phyloP scores from a whole-genome alignment of 2,113 vertebrate species.

The Pituophis catenifer region DNA sequence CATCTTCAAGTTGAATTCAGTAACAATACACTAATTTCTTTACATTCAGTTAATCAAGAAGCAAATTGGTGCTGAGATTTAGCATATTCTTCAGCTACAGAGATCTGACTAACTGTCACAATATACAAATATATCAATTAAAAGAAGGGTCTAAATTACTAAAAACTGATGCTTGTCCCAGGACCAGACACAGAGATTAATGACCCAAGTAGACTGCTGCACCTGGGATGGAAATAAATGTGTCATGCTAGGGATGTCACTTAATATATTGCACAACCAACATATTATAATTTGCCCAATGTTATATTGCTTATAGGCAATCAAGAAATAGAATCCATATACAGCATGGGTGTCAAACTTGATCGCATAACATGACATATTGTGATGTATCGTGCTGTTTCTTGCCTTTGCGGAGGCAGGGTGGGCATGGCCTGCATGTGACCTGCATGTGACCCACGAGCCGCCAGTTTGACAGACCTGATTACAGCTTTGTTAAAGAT shows the following conservation, averaged over 20 bases:
- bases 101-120: background rate
- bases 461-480: too few species aligned
- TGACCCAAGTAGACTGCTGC: background rate
- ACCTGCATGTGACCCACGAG: too few species aligned
- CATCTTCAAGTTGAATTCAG: background rate
- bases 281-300: background rate
- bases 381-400: too few species aligned
- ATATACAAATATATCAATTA: background rate
- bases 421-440: too few species aligned
- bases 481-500: background rate
- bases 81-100: background rate
- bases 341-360: too few species aligned
- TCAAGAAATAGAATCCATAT: background rate
- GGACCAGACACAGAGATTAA: background rate
- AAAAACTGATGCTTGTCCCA: background rate
- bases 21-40: background rate
- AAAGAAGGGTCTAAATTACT: background rate
- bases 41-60: background rate
- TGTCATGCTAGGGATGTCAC: too few species aligned
- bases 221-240: background rate
- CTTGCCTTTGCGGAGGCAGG: too few species aligned
- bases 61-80: background rate
- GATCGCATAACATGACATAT: too few species aligned
- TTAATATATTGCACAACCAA: background rate
- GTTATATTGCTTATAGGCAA: background rate